Evolutionary conservation across 2,888 invertebrate genomes (phyloP).

Genomic region (Choristoneura rosaceana): DNA sequence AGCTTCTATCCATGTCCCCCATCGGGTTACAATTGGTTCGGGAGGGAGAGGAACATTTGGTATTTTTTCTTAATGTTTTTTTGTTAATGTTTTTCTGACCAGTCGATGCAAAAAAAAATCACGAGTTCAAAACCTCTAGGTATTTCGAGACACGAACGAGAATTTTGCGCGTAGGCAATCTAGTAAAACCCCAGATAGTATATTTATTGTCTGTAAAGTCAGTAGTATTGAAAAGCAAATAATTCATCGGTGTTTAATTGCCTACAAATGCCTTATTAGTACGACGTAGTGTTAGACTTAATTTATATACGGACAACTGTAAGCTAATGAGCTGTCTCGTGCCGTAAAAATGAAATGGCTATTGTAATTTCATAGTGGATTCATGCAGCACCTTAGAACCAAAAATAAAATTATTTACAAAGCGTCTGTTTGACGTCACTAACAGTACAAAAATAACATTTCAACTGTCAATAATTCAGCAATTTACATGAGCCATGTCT

Average conservation of each 20-base stretch:
- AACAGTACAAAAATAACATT: neutral
- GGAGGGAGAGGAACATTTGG: too few relatives aligned
- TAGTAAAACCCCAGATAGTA: too few relatives aligned
- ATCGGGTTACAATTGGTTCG: too few relatives aligned
- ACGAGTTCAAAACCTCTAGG: too few relatives aligned
- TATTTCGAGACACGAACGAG: too few relatives aligned
- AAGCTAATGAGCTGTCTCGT: slow-evolving; percentile 21
- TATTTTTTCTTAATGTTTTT: too few relatives aligned
- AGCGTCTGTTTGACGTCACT: neutral
- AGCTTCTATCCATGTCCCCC: too few relatives aligned
- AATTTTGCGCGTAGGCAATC: too few relatives aligned
- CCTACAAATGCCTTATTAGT: neutral
- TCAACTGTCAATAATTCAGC: neutral
- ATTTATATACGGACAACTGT: neutral
- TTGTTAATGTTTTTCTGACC: too few relatives aligned
- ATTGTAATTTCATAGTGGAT: neutral
- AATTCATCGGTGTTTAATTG: neutral
- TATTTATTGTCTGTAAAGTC: too few relatives aligned
- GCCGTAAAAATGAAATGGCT: neutral
- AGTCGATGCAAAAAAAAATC: too few relatives aligned
- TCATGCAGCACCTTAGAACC: neutral
- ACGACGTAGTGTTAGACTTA: neutral
- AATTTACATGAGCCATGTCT: neutral
- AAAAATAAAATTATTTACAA: neutral
- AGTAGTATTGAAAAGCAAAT: neutral